Evolutionary conservation across 2,888 invertebrate genomes (phyloP).

Genomic region (Drosophila glabriapex): DNA sequence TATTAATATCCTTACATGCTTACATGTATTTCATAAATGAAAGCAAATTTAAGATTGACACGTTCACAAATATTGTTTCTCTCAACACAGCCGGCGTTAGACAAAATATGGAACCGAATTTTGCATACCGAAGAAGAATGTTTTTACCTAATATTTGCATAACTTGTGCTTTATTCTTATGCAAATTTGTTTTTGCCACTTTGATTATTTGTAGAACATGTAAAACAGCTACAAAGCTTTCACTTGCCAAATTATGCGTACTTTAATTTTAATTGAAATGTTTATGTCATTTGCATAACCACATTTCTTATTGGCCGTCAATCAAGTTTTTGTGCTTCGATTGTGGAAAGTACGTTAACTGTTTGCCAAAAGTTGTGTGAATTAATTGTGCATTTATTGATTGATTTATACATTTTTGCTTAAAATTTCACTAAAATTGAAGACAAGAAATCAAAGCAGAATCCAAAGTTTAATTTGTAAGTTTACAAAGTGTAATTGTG

Average conservation of each 20-base stretch:
- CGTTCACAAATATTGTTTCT: conserved; percentile 33
- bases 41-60: conserved; percentile 22
- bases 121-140: conserved; percentile 5
- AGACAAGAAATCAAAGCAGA: conserved; percentile 4
- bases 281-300: conserved; percentile 37
- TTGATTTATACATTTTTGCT: conserved; percentile 20
- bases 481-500: conserved; percentile 1
- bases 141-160: conserved; percentile 33
- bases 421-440: conserved; percentile 17
- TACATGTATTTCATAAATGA: background rate
- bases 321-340: conserved; percentile 10
- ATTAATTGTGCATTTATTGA: conserved; percentile 25
- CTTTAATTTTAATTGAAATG: conserved; percentile 59
- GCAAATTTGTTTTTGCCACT: conserved; percentile 11
- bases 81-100: conserved; percentile 16
- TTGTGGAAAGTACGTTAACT: conserved; percentile 2
- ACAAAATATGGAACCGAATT: conserved; percentile 3
- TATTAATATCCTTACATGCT: background rate
- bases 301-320: background rate
- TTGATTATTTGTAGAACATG: conserved; percentile 13
- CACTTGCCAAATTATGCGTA: conserved; percentile 37
- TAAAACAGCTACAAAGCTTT: conserved; percentile 14
- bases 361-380: conserved; percentile 35
- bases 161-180: conserved; percentile 24
- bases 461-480: conserved; percentile 7